phyloP scores from a whole-genome alignment of 2,797 vertebrate species.

The Melanotaenia trifasciata region DNA sequence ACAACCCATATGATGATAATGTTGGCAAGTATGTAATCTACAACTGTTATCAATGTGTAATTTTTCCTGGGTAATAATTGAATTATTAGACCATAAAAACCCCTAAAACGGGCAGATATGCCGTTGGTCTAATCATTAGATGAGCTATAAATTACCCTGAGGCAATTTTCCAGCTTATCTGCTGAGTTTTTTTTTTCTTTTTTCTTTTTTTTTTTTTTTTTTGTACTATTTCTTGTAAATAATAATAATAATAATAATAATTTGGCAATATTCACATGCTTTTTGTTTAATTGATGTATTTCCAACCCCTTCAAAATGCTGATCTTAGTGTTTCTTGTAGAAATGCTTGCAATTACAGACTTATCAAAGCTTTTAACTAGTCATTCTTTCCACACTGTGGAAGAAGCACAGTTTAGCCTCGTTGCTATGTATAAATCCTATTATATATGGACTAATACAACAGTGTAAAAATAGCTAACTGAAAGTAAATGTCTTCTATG shows the following conservation, averaged over 20 bases:
- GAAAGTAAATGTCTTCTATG: background rate
- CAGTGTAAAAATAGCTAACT: background rate
- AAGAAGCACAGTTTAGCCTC: background rate
- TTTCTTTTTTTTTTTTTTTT: too few relatives aligned
- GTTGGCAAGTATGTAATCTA: background rate
- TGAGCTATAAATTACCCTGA: too few relatives aligned
- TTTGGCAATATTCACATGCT: too few relatives aligned
- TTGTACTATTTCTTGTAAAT: too few relatives aligned
- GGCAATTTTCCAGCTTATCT: too few relatives aligned
- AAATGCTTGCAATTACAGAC: background rate
- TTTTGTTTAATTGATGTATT: background rate
- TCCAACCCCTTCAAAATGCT: background rate
- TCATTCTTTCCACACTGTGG: slow-evolving; percentile 1
- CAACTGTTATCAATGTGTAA: too few relatives aligned
- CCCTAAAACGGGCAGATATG: too few relatives aligned
- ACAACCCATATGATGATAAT: background rate
- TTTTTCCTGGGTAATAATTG: too few relatives aligned
- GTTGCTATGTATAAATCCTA: background rate
- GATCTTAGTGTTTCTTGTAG: background rate
- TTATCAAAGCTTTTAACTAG: slow-evolving; percentile 2
- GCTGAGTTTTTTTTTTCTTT: too few relatives aligned
- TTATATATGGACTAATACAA: background rate
- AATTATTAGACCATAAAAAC: too few relatives aligned
- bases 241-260: too few relatives aligned
- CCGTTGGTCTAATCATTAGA: too few relatives aligned